phyloP scores from a whole-genome alignment of 2,797 vertebrate genomes.

The Falco biarmicus region DNA sequence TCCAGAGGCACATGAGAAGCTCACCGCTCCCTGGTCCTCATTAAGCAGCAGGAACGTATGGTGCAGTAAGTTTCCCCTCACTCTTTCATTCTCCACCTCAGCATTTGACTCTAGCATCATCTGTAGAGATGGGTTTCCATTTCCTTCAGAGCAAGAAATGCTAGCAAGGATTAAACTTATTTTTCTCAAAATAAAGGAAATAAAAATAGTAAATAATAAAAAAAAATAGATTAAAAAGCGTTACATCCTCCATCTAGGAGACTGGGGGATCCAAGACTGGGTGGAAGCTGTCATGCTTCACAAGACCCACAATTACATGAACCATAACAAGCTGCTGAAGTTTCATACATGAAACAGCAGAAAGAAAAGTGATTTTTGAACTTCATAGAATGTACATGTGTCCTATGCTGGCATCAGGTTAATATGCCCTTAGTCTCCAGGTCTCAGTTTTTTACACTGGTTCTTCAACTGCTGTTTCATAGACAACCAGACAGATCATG shows the following conservation, averaged over 20 bases:
- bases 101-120: background rate
- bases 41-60: background rate
- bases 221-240: background rate
- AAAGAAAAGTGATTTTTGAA: background rate
- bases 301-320: background rate
- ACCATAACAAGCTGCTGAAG: background rate
- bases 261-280: background rate
- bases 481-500: background rate
- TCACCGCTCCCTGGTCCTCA: background rate
- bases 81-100: background rate
- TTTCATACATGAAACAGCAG: background rate
- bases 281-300: background rate
- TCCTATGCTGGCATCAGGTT: background rate
- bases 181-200: background rate
- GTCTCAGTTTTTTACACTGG: background rate
- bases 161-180: background rate
- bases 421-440: background rate
- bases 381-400: background rate
- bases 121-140: background rate
- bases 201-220: background rate
- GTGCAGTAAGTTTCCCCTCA: background rate
- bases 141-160: background rate
- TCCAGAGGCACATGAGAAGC: background rate
- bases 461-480: background rate
- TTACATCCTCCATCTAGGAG: background rate